These are phyloP conservation scores for Etia nguti DNA, from an alignment of 2,113 vertebrate species.

Conservation along the genomic window DNA sequence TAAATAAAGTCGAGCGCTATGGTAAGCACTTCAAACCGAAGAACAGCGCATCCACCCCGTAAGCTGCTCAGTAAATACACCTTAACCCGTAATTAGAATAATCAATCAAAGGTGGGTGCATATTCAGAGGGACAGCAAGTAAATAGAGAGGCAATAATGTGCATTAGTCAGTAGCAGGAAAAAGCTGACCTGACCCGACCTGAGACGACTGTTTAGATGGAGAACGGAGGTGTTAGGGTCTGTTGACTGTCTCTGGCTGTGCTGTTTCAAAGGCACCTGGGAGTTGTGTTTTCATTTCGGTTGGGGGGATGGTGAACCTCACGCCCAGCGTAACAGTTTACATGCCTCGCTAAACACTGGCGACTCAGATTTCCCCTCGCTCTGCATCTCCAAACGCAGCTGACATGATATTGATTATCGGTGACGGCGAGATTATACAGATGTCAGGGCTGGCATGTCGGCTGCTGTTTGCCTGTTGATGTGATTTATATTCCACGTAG, in stretches of 20 bases:
- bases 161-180: neutral
- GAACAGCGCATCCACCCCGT: neutral
- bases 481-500: constrained; percentile 4
- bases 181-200: constrained; percentile 19
- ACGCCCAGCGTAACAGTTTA: neutral
- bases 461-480: neutral
- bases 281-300: constrained; percentile 15
- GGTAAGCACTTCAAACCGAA: neutral
- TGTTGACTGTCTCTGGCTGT: neutral
- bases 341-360: constrained; percentile 3
- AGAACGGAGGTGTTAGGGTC: neutral
- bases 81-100: constrained; percentile 13
- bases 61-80: constrained; percentile 2
- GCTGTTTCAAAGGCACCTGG: constrained; percentile 8
- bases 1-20: constrained; percentile 13
- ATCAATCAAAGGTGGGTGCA: neutral
- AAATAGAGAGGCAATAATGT: neutral
- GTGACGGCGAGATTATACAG: neutral
- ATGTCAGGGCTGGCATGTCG: neutral
- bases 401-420: constrained; percentile 10
- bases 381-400: neutral
- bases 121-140: neutral
- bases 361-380: neutral
- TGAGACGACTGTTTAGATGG: neutral
- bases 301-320: neutral